Percentiles rank a stretch among this genome's conserved stretches.
Evolutionary conservation across 2,113 vertebrate genomes (phyloP).

Genomic region (Helogale parvula): DNA sequence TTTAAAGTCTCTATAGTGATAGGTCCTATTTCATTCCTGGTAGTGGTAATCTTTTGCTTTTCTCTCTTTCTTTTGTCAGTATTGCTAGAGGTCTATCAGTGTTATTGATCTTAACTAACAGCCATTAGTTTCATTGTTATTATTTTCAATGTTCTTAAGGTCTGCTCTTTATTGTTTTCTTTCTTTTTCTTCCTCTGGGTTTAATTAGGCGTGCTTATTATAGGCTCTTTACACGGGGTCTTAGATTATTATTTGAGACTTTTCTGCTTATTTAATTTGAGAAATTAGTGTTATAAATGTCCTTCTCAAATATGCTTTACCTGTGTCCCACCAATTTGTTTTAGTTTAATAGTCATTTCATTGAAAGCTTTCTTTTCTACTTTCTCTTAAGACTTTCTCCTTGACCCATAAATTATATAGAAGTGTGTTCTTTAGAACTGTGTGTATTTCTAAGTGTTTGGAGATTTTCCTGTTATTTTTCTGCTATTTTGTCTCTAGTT

Average conservation of each 20-base stretch:
- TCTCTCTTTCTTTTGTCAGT: neutral
- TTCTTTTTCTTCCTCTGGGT: neutral
- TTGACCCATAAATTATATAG: neutral
- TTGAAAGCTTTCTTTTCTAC: neutral
- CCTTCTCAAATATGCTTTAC: neutral
- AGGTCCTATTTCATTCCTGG: neutral
- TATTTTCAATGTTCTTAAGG: neutral
- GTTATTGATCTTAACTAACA: neutral
- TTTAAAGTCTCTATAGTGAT: neutral
- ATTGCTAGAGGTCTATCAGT: neutral
- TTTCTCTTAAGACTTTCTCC: neutral
- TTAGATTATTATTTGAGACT: neutral
- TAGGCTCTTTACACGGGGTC: neutral
- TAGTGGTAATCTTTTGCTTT: neutral
- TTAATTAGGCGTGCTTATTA: neutral
- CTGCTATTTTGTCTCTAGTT: neutral
- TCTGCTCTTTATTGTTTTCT: neutral
- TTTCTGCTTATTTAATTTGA: neutral
- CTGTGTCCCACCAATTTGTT: neutral
- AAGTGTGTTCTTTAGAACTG: neutral
- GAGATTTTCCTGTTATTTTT: neutral
- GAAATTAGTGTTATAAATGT: neutral
- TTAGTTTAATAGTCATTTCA: neutral
- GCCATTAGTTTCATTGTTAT: neutral
- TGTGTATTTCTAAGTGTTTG: neutral